Conservation (phyloP, 2,113 vertebrate species). For the Clinocottus analis region DNA sequence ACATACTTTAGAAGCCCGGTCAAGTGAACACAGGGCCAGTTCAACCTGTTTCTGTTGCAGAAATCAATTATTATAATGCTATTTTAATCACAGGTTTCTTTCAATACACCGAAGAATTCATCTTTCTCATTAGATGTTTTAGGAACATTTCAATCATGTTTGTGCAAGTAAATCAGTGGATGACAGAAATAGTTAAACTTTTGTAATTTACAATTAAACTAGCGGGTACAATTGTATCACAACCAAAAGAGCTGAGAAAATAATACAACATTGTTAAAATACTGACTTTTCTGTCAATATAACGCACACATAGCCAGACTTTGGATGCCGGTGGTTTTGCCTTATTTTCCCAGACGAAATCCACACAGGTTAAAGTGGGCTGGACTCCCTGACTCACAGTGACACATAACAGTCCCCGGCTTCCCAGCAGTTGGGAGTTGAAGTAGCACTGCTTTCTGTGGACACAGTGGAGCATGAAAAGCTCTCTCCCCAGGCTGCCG, state of each 20-base stretch:
- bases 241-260: neutral
- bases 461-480: conserved; percentile 74
- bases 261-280: neutral
- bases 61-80: too few species aligned
- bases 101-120: neutral
- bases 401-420: conserved; percentile 37
- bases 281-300: neutral
- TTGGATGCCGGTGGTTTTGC: neutral
- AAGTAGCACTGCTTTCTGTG: conserved; percentile 57
- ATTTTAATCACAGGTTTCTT: too few species aligned
- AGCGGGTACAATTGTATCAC: neutral
- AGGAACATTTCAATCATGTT: neutral
- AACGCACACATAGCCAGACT: too few species aligned
- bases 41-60: neutral
- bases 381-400: conserved; percentile 19
- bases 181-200: neutral
- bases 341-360: neutral
- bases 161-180: neutral
- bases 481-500: conserved; percentile 65
- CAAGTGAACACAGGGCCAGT: too few species aligned
- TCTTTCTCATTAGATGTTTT: neutral
- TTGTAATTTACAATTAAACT: neutral
- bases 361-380: conserved; percentile 26
- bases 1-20: too few species aligned
- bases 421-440: conserved; percentile 52